Base-by-base conservation (phyloP, 2,888 invertebrate genomes). In the Caenorhabditis wallacei region DNA sequence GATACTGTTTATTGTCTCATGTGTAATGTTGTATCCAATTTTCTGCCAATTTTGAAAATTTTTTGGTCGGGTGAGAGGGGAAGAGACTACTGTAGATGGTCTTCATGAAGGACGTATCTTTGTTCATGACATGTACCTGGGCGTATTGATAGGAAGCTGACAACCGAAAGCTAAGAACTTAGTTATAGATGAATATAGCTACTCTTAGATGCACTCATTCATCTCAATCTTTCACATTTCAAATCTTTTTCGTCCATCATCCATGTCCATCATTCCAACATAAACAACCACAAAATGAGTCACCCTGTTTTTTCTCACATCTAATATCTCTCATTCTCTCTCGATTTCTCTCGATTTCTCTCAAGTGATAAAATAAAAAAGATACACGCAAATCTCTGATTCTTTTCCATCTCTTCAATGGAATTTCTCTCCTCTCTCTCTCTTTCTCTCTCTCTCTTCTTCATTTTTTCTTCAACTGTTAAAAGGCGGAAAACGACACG, bases 271-370 rank as follows among this genome's bases (percentile, higher is more conserved):
- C 46, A 43, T 30, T 30, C 37, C 26, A 66, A 66, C 51, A 66
- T 37, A 26, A 66, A 66, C 51, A 66, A 53, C 35, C 66, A 37
- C 70, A 70, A 57, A 57, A 18, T 70, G 70, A 70, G 24, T 70
- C 70, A 70, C 18, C 20, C 26, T 35, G 48, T 68, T 54, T 54
- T 59, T 51, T 59, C 37, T 51, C 37, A 51, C 71, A 37, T 71
- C n/a, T 56, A 8, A 22, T 40, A 4, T 51, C 51, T 48, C 48
- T 35, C 13, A 8, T 43, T 20, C 40, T 48, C 53, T 59, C 43
- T 53, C 43, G 30, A 53, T 53, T 37, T 20, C 10, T 35, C 51
- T 35, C 22, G 7, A n/a, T 11, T 46, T 30, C 37, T 16, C 18
- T 5, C 22, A 66, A 56, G 26, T 66, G 64, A 59, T 56, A 64